These are phyloP conservation scores for Mystacides longicornis DNA, from an alignment of 2,888 invertebrate species.

Conservation along the genomic window DNA sequence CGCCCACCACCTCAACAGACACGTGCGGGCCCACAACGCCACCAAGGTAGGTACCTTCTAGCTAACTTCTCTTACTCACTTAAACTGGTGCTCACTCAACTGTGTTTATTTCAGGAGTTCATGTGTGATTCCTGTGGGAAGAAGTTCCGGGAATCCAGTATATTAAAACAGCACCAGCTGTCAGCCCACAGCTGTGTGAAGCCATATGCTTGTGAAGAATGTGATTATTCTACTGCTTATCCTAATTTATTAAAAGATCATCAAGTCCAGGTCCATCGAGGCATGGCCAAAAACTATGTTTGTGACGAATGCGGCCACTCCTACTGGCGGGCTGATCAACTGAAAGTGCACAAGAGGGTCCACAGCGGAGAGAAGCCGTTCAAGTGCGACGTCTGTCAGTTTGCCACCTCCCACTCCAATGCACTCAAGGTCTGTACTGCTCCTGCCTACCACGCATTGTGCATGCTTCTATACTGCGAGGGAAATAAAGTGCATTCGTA, in stretches of 20 bases:
- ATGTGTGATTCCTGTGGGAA: neutral
- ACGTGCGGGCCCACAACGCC: conserved; percentile 1
- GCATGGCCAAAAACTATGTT: neutral
- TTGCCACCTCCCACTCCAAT: conserved; percentile 5
- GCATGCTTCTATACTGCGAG: too few species aligned
- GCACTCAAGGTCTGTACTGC: conserved; percentile 5
- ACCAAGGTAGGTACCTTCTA: neutral
- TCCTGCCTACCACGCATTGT: too few species aligned
- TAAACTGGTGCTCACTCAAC: neutral
- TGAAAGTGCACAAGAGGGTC: conserved; percentile 2
- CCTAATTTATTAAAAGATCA: conserved; percentile 4
- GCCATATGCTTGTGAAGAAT: conserved; percentile 4
- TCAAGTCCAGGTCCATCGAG: neutral
- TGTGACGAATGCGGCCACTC: conserved; percentile 7
- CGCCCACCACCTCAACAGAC: conserved; percentile 7
- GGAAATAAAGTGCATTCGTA: too few species aligned
- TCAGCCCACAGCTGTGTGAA: neutral
- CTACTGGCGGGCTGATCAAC: conserved; percentile 6
- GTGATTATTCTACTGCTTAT: neutral
- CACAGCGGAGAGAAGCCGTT: conserved; percentile 6
- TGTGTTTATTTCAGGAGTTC: neutral
- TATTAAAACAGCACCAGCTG: neutral
- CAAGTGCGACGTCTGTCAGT: neutral
- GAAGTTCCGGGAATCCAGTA: neutral
- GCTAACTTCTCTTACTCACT: neutral